Conservation (phyloP, 2,113 vertebrate genomes). For the Thomomys bottae region DNA sequence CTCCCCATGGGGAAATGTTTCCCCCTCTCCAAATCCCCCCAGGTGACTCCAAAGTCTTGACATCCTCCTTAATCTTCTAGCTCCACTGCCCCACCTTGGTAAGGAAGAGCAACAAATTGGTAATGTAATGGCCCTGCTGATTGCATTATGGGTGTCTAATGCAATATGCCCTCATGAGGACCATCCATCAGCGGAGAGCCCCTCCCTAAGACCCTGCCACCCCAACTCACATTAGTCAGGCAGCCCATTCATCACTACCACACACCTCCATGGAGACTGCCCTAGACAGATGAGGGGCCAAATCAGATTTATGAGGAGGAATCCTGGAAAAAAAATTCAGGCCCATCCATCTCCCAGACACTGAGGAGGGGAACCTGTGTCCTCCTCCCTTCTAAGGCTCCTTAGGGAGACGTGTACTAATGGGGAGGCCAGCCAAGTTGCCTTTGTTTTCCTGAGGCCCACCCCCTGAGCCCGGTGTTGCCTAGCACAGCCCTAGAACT, state of each 20-base stretch:
- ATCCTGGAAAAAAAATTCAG: conserved; percentile 77
- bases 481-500: conserved; percentile 34
- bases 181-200: conserved; percentile 80
- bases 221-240: conserved; percentile 73
- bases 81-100: conserved; percentile 66
- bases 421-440: conserved; percentile 47
- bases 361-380: conserved; percentile 60
- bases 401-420: conserved; percentile 67
- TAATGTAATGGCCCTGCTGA: conserved; percentile 73
- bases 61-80: conserved; percentile 76
- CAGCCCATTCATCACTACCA: conserved; percentile 72
- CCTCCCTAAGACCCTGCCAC: conserved; percentile 79
- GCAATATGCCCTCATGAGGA: conserved; percentile 77
- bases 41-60: conserved; percentile 64
- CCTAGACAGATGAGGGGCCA: conserved; percentile 76
- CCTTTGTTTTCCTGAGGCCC: conserved; percentile 70
- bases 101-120: conserved; percentile 71
- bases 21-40: conserved; percentile 31
- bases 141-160: conserved; percentile 85
- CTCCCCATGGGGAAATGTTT: conserved; percentile 32
- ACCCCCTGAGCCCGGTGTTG: conserved; percentile 32
- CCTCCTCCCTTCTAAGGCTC: conserved; percentile 60
- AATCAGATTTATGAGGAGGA: conserved; percentile 80
- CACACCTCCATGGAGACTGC: conserved; percentile 73
- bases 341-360: conserved; percentile 81